Evolutionary conservation across 2,888 invertebrate genomes (phyloP).

Genomic region (Xanthorhoe designata): DNA sequence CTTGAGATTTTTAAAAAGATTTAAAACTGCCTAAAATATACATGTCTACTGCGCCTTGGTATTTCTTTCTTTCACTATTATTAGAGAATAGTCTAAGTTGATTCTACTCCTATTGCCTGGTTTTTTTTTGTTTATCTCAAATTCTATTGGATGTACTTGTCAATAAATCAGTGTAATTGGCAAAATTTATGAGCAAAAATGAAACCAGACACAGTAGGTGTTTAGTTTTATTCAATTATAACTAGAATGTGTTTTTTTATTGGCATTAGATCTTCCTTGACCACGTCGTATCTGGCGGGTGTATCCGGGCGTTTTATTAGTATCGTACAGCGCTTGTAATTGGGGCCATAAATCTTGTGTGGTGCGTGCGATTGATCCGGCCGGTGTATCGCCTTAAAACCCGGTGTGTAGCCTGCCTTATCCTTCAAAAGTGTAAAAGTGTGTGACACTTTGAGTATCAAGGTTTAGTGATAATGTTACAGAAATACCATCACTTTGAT

Average conservation of each 20-base stretch:
- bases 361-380: constrained; percentile 52
- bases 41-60: too few relatives aligned
- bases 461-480: background rate
- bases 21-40: too few relatives aligned
- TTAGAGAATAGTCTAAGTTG: too few relatives aligned
- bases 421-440: constrained; percentile 18
- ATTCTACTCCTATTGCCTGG: too few relatives aligned
- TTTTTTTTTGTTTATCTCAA: too few relatives aligned
- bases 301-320: constrained; percentile 38
- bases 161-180: background rate
- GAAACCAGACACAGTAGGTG: background rate
- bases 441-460: constrained; percentile 9
- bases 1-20: too few relatives aligned
- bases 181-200: background rate
- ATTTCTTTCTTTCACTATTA: too few relatives aligned
- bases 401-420: constrained; percentile 14
- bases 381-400: constrained; percentile 29
- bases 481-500: background rate
- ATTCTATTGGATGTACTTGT: too few relatives aligned
- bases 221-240: constrained; percentile 8
- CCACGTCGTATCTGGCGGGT: constrained; percentile 9
- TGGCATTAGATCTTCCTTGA: constrained; percentile 22
- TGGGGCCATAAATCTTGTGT: constrained; percentile 53
- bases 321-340: constrained; percentile 44
- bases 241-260: constrained; percentile 5